Evolutionary conservation across 2,113 vertebrate species (phyloP).

Genomic region (Cranoglanis bouderius): DNA sequence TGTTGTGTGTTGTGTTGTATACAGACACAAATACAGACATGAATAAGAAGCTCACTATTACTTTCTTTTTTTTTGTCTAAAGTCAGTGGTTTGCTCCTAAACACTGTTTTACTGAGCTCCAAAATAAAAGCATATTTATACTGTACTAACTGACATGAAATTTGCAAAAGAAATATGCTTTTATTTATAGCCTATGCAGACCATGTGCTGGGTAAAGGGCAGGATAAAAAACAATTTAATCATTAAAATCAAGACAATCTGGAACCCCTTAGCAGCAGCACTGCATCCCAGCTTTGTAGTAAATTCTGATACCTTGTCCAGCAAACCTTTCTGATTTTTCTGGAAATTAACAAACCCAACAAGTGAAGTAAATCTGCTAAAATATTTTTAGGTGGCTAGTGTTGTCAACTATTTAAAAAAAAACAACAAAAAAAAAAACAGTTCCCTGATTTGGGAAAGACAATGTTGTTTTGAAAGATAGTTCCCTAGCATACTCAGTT

Average conservation of each 20-base stretch:
- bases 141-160: neutral
- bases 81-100: neutral
- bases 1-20: too few species aligned
- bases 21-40: neutral
- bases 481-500: neutral
- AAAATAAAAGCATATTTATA: neutral
- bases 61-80: neutral
- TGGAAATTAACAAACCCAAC: too few species aligned
- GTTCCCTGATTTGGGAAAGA: neutral
- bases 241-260: neutral
- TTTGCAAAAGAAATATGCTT: neutral
- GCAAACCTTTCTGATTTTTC: neutral
- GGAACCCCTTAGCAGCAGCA: neutral
- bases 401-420: too few species aligned
- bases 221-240: too few species aligned
- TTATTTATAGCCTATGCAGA: neutral
- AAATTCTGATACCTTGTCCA: neutral
- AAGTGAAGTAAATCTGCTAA: too few species aligned
- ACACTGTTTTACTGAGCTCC: neutral
- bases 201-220: too few species aligned
- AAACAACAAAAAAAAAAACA: neutral
- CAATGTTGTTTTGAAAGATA: neutral
- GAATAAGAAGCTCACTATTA: neutral
- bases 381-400: too few species aligned
- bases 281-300: neutral